phyloP scores from a whole-genome alignment of 23 tunicate species.

The Styela clava region DNA sequence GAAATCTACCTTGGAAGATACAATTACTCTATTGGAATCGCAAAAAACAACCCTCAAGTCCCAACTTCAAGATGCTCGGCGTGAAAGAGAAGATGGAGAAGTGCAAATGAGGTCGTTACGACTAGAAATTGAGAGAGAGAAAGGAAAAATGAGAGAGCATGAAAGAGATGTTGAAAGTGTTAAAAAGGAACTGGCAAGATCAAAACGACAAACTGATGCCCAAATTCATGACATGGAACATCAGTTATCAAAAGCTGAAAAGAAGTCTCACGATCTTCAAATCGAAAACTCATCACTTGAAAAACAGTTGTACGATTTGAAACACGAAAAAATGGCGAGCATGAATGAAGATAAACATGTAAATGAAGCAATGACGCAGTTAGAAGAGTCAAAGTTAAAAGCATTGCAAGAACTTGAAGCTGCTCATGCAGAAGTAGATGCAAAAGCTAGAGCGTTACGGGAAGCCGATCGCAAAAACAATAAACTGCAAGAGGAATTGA shows the following conservation, averaged over 20 bases:
- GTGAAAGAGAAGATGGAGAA: conserved; percentile 72
- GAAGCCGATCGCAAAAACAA: conserved; percentile 47
- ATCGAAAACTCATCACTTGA: conserved; percentile 53
- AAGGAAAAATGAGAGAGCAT: neutral
- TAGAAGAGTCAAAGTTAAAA: conserved; percentile 66
- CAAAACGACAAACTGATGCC: conserved; percentile 64
- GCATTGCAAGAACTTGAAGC: conserved; percentile 27
- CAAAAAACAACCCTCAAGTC: conserved; percentile 57
- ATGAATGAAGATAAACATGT: conserved; percentile 14
- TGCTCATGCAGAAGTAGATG: conserved; percentile 43
- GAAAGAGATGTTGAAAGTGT: conserved; percentile 58
- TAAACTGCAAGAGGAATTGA: conserved; percentile 51
- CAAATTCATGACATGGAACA: conserved; percentile 63
- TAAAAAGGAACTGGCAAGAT: conserved; percentile 50
- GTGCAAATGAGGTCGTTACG: conserved; percentile 26
- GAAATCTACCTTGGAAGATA: conserved; percentile 43
- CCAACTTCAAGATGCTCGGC: conserved; percentile 52
- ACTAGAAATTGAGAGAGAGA: neutral
- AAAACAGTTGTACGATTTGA: conserved; percentile 47
- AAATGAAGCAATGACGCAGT: conserved; percentile 43
- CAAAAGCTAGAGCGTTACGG: conserved; percentile 51
- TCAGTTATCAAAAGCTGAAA: conserved; percentile 47
- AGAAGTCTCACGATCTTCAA: conserved; percentile 38
- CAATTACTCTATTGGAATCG: conserved; percentile 41
- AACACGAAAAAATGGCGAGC: conserved; percentile 20